These are phyloP conservation scores for Telenomus remus DNA, from an alignment of 1,140 invertebrate genomes.

Conservation along the genomic window DNA sequence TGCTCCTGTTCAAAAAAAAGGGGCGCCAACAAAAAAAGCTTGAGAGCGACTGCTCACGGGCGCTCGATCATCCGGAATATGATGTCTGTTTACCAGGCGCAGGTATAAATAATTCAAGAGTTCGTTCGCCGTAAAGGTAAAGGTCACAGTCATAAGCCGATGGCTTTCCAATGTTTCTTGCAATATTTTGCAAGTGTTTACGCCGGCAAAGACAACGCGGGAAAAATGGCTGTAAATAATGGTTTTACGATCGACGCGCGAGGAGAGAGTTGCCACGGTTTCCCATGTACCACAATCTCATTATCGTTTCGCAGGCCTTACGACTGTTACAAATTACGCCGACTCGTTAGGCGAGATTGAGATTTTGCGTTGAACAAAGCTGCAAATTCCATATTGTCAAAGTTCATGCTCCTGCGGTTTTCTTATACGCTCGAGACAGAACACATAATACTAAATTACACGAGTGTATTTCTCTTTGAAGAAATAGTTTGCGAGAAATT, in stretches of 20 bases:
- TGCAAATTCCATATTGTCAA: conserved; percentile 10
- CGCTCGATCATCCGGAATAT: conserved; percentile 29
- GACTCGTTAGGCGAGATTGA: conserved; percentile 23
- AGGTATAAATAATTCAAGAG: conserved; percentile 50
- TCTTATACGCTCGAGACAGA: background rate
- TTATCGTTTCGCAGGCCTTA: conserved; percentile 31
- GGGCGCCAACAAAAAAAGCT: conserved; percentile 10
- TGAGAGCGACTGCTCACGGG: background rate
- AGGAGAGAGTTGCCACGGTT: conserved; percentile 7
- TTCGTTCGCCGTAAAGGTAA: conserved; percentile 43
- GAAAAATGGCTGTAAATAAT: conserved; percentile 61
- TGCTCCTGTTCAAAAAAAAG: conserved; percentile 9
- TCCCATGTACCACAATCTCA: conserved; percentile 38
- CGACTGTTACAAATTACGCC: conserved; percentile 31
- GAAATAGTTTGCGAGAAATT: too few species aligned
- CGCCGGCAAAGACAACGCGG: conserved; percentile 60
- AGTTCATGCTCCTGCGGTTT: background rate
- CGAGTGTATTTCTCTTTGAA: too few species aligned
- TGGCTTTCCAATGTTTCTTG: conserved; percentile 45
- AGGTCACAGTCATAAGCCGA: conserved; percentile 52
- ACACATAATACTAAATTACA: background rate
- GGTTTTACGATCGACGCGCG: conserved; percentile 60
- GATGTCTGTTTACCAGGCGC: conserved; percentile 30
- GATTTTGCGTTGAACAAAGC: conserved; percentile 15
- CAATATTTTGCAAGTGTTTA: conserved; percentile 40